Conservation (phyloP, 2,888 invertebrate genomes). For the Hypercompe scribonia region DNA sequence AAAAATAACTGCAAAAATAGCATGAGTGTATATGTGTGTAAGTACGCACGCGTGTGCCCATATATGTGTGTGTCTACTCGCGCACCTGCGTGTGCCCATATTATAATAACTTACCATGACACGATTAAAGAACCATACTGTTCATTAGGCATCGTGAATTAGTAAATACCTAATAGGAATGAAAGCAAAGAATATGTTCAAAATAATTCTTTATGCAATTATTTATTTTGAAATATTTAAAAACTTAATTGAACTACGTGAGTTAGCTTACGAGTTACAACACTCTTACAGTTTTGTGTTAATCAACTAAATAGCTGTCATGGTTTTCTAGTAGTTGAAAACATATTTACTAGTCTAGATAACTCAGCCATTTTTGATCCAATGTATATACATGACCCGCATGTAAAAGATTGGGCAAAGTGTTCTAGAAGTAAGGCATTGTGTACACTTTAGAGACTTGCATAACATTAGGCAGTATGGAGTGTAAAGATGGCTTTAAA, state of each 20-base stretch:
- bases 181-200: too few relatives aligned
- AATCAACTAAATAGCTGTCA: not conserved
- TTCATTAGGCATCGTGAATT: not conserved
- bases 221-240: not conserved
- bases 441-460: too few relatives aligned
- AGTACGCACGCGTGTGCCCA: not conserved
- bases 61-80: not conserved
- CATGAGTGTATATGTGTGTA: not conserved
- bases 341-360: not conserved
- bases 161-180: not conserved
- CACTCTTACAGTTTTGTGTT: not conserved
- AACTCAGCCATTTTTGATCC: not conserved
- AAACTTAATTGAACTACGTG: not conserved
- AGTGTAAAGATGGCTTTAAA: too few relatives aligned
- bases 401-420: too few relatives aligned
- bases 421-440: too few relatives aligned
- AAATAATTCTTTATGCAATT: not conserved
- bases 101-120: not conserved
- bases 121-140: not conserved
- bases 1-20: too few relatives aligned
- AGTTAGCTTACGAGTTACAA: not conserved
- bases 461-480: too few relatives aligned
- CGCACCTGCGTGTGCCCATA: not conserved
- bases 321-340: not conserved
- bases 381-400: not conserved